Base-by-base conservation (phyloP, 2,113 vertebrate genomes). In the Opisthocomus hoazin region DNA sequence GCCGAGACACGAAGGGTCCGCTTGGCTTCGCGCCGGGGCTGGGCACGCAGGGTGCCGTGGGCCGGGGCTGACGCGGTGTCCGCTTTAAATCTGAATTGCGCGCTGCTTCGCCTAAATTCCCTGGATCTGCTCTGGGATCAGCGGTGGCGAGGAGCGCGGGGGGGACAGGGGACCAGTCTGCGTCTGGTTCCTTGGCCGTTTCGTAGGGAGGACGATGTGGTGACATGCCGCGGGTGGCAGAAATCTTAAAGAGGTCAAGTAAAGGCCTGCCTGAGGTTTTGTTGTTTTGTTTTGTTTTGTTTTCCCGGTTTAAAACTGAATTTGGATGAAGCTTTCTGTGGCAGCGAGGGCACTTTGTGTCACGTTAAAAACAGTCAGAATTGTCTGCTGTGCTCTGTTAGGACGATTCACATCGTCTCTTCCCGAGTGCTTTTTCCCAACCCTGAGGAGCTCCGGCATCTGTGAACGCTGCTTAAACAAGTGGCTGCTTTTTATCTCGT, bases 391-490 rank as follows among this genome's bases (percentile, higher is more conserved):
- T 60, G 43, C 22, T 61, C 66, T 80, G 12, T 85, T 69, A 64
- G 24, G 53, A 10, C 32, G 54, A 0, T 57, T 77, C 20, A 71
- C 29, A 29, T 90, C 50, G 15, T 77, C 19, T 77, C 4, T 46
- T 11, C n/a, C 13, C 20, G 2, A 36, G 12, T 32, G 9, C 12
- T 78, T 84, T 73, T 70, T 82, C 57, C 37, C 17, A 51, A 18
- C 37, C 69, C 57, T 77, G 60, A 36, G 66, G 30, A 91, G 24
- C n/a, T 71, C 56, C 7, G 24, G 23, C 2, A 2, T 73, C 63
- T 91, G 80, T 83, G 70, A 90, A 73, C 26, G 54, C 10, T n/a
- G 21, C 61, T 95, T 93, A 95, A 95, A 89, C 73, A 90, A 90
- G 81, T 74, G 77, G 27, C 51, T 84, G 74, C 34, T 77, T 90